phyloP scores from a whole-genome alignment of 2,888 invertebrate genomes.

The Pammene aurita region DNA sequence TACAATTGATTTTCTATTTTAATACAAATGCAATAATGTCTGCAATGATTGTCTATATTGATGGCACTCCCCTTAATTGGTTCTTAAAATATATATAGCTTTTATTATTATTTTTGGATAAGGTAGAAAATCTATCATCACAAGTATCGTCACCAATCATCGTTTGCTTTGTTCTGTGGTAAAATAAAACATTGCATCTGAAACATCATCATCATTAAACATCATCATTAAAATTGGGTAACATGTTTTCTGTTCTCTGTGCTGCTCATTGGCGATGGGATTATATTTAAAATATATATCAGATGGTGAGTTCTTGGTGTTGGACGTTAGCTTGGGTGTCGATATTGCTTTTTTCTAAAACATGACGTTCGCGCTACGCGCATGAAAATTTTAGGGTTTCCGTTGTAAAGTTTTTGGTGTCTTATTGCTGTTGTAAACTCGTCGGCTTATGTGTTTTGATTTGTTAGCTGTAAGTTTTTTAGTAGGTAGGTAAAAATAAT shows the following conservation, averaged over 20 bases:
- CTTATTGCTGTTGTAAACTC: slow-evolving; percentile 5
- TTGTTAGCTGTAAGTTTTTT: neutral
- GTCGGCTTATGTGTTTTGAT: slow-evolving; percentile 17
- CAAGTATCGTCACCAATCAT: neutral
- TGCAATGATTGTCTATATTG: too few relatives aligned
- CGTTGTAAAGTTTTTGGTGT: slow-evolving; percentile 42
- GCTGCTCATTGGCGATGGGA: slow-evolving; percentile 59
- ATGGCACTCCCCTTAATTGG: too few relatives aligned
- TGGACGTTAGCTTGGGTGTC: slow-evolving; percentile 49
- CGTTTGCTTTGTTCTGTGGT: neutral
- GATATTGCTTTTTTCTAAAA: slow-evolving; percentile 24
- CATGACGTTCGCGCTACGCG: slow-evolving; percentile 22
- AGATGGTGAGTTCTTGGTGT: slow-evolving; percentile 68
- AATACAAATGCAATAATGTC: too few relatives aligned
- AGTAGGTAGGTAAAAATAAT: neutral
- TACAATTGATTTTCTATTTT: too few relatives aligned
- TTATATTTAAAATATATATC: slow-evolving; percentile 53
- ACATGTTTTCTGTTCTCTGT: slow-evolving; percentile 56
- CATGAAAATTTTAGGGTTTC: slow-evolving; percentile 10
- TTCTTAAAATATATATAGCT: too few relatives aligned
- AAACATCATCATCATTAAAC: too few relatives aligned
- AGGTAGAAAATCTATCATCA: too few relatives aligned
- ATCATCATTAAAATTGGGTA: slow-evolving; percentile 22
- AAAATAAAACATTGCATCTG: neutral
- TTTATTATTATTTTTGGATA: too few relatives aligned